phyloP scores from a whole-genome alignment of 2,113 vertebrate genomes.

The Zootoca vivipara region DNA sequence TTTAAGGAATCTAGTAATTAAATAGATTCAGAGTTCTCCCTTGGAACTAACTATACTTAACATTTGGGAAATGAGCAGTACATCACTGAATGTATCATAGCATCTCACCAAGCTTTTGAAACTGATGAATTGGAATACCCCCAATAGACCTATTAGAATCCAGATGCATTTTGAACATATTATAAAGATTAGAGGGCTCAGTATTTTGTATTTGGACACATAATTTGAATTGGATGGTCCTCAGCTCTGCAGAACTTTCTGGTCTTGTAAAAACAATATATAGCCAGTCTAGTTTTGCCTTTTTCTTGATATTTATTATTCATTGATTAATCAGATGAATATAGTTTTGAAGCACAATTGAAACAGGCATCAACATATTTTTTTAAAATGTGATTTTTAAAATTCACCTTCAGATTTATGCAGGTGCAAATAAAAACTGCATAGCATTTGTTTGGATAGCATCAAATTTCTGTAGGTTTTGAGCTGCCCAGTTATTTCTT shows the following conservation, averaged over 20 bases:
- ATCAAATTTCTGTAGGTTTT: slow-evolving; percentile 71
- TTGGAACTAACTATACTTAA: background rate
- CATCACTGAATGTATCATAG: background rate
- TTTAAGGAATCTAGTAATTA: slow-evolving; percentile 62
- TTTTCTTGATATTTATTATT: slow-evolving; percentile 65
- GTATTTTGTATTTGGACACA: slow-evolving; percentile 55
- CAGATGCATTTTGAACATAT: slow-evolving; percentile 34
- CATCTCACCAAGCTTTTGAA: background rate
- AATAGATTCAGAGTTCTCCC: slow-evolving; percentile 38
- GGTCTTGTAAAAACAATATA: slow-evolving; percentile 69
- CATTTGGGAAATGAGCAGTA: background rate
- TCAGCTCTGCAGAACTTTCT: slow-evolving; percentile 79
- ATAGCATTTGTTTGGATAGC: slow-evolving; percentile 66
- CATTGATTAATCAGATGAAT: slow-evolving; percentile 55
- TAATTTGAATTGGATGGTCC: slow-evolving; percentile 55
- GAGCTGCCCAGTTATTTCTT: slow-evolving; percentile 71
- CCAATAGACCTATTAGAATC: background rate
- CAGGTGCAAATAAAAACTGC: slow-evolving; percentile 65
- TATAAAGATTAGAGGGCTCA: slow-evolving; percentile 19
- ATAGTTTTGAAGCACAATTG: slow-evolving; percentile 59
- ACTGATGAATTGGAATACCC: background rate
- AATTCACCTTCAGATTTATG: slow-evolving; percentile 65
- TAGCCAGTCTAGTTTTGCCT: slow-evolving; percentile 59
- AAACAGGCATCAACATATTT: slow-evolving; percentile 38
- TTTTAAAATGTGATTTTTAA: slow-evolving; percentile 53